Evolutionary conservation across 2,113 vertebrate species (phyloP).

Genomic region (Calypte anna): DNA sequence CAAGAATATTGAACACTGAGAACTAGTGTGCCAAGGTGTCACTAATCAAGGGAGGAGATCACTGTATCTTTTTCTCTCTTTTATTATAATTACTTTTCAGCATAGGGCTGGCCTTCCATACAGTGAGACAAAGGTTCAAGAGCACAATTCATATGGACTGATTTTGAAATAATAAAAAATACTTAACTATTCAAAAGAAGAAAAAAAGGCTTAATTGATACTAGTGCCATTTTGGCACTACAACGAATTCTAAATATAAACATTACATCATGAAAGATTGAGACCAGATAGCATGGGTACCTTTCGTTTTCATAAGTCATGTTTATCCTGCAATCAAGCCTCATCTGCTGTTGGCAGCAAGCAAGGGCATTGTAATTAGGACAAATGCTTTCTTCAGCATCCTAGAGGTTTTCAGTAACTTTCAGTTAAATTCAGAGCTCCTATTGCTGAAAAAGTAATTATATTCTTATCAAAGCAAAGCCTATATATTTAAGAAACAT

Average conservation of each 20-base stretch:
- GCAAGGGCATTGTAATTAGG: background rate
- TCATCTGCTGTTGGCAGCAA: background rate
- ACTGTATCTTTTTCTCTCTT: no score
- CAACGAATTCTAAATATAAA: background rate
- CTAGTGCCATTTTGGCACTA: background rate
- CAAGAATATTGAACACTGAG: background rate
- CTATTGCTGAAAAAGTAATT: background rate
- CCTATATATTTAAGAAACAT: background rate
- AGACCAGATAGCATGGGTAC: background rate
- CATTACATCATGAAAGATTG: background rate
- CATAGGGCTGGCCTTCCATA: background rate
- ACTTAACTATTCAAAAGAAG: background rate
- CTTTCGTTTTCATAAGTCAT: background rate
- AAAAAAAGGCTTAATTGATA: background rate
- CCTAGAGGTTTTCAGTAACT: background rate
- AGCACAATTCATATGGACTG: background rate
- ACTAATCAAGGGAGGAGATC: background rate
- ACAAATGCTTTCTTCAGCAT: background rate
- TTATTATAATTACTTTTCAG: background rate
- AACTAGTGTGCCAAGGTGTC: background rate
- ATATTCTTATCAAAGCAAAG: background rate
- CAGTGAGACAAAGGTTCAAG: background rate
- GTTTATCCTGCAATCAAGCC: background rate
- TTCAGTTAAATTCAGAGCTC: background rate
- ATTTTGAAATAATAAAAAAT: background rate